Evolutionary conservation across 2,797 vertebrate genomes (phyloP).

Genomic region (Pitangus sulphuratus): DNA sequence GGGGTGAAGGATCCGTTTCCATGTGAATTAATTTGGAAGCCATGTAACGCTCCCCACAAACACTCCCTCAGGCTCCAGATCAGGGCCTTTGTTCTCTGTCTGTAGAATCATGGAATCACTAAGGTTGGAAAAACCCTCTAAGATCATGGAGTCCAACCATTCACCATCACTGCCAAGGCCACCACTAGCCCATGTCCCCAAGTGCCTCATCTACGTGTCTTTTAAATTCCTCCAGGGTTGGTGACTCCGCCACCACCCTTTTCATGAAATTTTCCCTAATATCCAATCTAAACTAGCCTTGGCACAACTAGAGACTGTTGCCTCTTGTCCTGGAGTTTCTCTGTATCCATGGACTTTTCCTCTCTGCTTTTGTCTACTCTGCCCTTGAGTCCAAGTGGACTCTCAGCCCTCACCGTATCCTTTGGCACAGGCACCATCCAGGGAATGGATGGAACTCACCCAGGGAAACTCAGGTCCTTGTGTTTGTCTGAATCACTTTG

Average conservation of each 20-base stretch:
- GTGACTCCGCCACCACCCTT: neutral
- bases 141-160: fast-evolving
- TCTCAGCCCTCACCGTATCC: neutral
- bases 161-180: neutral
- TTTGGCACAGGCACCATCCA: neutral
- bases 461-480: neutral
- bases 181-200: neutral
- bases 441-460: neutral
- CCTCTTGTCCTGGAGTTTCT: neutral
- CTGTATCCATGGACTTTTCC: neutral
- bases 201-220: neutral
- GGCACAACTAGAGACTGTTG: neutral
- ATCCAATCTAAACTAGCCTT: neutral
- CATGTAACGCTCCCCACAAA: neutral
- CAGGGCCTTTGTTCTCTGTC: fast-evolving
- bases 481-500: neutral
- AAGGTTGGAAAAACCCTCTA: neutral
- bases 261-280: neutral
- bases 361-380: neutral
- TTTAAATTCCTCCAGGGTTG: neutral
- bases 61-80: neutral
- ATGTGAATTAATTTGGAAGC: neutral
- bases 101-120: neutral
- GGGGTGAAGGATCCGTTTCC: neutral
- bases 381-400: neutral